Evolutionary conservation across 64 coral and sea anemone genomes (phyloP).

Genomic region (Actinia equina): DNA sequence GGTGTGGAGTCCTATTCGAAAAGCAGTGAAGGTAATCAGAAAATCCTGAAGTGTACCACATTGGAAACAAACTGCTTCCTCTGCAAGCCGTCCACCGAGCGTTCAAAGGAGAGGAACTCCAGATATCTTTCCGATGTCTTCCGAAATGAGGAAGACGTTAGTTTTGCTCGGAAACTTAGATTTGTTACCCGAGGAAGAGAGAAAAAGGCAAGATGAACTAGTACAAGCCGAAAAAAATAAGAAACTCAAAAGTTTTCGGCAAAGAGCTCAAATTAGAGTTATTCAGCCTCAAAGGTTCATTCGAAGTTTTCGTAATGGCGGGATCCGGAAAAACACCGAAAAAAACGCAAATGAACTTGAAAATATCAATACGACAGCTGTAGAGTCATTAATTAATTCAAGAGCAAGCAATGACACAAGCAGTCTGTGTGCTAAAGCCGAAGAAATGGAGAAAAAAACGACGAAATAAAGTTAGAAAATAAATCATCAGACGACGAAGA

Average conservation of each 20-base stretch:
- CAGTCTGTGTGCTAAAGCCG: not conserved
- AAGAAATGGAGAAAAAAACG: not conserved
- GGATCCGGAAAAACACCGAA: not conserved
- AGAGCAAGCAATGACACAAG: not conserved
- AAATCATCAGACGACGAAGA: not conserved
- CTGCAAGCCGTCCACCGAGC: not conserved
- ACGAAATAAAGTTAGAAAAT: not conserved
- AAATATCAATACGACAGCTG: not conserved
- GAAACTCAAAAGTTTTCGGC: conserved; percentile 8
- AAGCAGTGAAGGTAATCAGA: not conserved
- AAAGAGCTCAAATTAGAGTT: not conserved
- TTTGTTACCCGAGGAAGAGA: conserved; percentile 1
- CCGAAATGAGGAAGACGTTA: conserved; percentile 22
- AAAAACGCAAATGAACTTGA: not conserved
- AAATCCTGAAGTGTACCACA: not conserved
- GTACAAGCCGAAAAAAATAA: not conserved
- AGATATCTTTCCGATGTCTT: conserved; percentile 31
- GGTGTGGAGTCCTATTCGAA: not conserved
- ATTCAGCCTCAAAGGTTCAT: conserved; percentile 19
- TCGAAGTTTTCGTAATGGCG: not conserved
- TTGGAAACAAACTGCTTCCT: not conserved
- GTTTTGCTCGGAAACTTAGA: conserved; percentile 20
- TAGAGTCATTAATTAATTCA: conserved; percentile 6
- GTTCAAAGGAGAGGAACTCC: conserved; percentile 17
- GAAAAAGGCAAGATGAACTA: not conserved